Evolutionary conservation across 2,888 invertebrate genomes (phyloP).

Genomic region (Lasioglossum malachurum): DNA sequence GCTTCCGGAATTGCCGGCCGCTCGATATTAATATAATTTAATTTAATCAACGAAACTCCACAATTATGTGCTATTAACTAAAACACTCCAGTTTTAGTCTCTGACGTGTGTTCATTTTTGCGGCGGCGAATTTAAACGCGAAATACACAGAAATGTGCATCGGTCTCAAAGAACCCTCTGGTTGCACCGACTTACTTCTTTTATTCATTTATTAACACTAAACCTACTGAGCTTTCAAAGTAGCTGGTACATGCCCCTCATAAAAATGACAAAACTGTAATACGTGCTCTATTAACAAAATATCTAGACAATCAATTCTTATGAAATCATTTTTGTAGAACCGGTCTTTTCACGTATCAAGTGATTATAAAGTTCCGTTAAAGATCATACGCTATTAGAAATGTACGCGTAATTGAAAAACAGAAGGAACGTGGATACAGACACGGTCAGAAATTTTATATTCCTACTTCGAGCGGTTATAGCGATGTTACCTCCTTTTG

Average conservation of each 20-base stretch:
- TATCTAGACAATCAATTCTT: no score
- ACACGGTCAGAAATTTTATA: background rate
- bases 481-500: conserved; percentile 3
- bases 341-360: background rate
- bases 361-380: background rate
- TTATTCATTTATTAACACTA: no score
- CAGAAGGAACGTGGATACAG: background rate
- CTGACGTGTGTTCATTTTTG: background rate
- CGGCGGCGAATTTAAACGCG: background rate
- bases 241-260: no score
- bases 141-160: background rate
- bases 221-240: no score
- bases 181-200: no score
- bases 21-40: background rate
- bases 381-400: background rate
- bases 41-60: background rate
- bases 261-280: no score
- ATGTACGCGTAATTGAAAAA: background rate
- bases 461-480: background rate
- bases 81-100: background rate
- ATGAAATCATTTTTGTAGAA: no score
- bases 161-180: no score
- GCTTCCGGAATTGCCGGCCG: background rate
- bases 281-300: no score
- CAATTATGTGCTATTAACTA: background rate